These are phyloP conservation scores for Zaprionus obscuricornis DNA, from an alignment of 2,888 invertebrate species.

Conservation along the genomic window DNA sequence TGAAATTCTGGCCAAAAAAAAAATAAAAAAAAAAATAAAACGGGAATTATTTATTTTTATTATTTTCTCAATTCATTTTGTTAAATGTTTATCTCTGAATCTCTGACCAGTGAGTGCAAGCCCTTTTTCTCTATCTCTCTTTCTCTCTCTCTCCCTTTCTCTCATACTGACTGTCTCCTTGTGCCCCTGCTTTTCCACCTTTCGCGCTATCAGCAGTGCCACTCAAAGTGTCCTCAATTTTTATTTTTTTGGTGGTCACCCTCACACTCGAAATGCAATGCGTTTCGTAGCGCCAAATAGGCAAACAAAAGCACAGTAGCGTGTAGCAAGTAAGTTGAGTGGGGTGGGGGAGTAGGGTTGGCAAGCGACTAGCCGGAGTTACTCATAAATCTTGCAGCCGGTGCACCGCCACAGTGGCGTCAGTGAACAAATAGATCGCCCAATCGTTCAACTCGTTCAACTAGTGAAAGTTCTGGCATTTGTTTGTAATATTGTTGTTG, in stretches of 20 bases:
- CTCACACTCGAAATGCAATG: slow-evolving; percentile 29
- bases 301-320: slow-evolving; percentile 52
- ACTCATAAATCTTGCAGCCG: slow-evolving; percentile 79
- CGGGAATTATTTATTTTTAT: slow-evolving; percentile 35
- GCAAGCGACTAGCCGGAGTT: slow-evolving; percentile 30
- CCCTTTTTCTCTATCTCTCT: not conserved
- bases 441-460: not conserved
- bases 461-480: slow-evolving; percentile 34
- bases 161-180: too few species aligned
- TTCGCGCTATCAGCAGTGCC: slow-evolving; percentile 71
- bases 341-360: not conserved
- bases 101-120: slow-evolving; percentile 44
- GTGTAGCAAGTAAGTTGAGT: not conserved
- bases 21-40: not conserved
- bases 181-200: too few species aligned
- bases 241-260: slow-evolving; percentile 28
- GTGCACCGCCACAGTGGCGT: slow-evolving; percentile 81
- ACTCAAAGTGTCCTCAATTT: slow-evolving; percentile 76
- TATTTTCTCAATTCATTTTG: slow-evolving; percentile 10
- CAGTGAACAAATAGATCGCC: slow-evolving; percentile 74
- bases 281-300: slow-evolving; percentile 62
- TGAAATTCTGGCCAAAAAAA: slow-evolving; percentile 36
- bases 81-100: slow-evolving; percentile 45
- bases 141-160: slow-evolving; percentile 2
- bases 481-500: slow-evolving; percentile 8